Evolutionary conservation across 2,797 vertebrate genomes (phyloP).

Genomic region (Cetoscarus ocellatus): DNA sequence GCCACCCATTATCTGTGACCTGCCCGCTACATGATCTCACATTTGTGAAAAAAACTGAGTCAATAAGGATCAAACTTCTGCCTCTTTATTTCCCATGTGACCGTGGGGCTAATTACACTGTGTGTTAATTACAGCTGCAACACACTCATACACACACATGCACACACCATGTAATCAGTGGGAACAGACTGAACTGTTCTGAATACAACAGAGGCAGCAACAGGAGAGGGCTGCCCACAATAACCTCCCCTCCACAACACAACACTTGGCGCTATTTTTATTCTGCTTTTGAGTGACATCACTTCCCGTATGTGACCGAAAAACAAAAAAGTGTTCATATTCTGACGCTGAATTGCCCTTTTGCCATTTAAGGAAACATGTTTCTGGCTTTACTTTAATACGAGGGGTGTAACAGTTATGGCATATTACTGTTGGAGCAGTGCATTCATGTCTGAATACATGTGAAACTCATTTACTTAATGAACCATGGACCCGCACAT

Average conservation of each 20-base stretch:
- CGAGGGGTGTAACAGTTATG: too few relatives aligned
- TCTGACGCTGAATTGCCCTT: background rate
- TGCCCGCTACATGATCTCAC: conserved; percentile 28
- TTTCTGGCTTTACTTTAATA: background rate
- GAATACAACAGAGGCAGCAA: conserved; percentile 29
- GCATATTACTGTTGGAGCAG: too few relatives aligned
- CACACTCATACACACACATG: conserved; percentile 40
- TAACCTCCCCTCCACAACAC: too few relatives aligned
- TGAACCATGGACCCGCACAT: too few relatives aligned
- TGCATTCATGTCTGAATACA: too few relatives aligned
- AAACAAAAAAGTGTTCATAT: background rate
- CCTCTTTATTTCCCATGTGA: conserved; percentile 76
- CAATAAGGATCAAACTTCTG: conserved; percentile 63
- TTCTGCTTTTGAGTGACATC: background rate
- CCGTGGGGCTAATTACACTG: conserved; percentile 65
- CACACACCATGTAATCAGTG: conserved; percentile 48
- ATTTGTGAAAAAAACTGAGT: conserved; percentile 25
- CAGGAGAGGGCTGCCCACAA: conserved; percentile 11
- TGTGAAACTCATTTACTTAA: too few relatives aligned
- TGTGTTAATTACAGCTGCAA: conserved; percentile 66
- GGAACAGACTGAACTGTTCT: conserved; percentile 33
- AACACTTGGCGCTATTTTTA: background rate
- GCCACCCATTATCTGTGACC: conserved; percentile 36
- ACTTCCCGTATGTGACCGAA: conserved; percentile 1
- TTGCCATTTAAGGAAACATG: too few relatives aligned